Evolutionary conservation across 2,888 invertebrate genomes (phyloP), one percentile per base, ranked within the genome.

Genomic region (Fragum whitleyi): DNA sequence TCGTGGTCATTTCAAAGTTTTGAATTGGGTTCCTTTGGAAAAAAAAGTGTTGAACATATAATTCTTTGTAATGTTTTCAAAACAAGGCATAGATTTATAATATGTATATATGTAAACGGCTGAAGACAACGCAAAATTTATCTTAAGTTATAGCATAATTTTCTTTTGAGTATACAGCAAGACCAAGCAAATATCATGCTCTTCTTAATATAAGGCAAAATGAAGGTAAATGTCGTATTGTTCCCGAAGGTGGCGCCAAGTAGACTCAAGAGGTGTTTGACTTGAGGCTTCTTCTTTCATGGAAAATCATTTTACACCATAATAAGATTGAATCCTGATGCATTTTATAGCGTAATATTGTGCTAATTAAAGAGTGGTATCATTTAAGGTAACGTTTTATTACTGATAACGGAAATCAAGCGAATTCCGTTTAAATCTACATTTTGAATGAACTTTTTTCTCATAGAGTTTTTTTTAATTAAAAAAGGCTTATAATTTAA

Each of bases 401-500:
- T 36, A 65, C 65, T 21, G 36, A 23, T 32, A 19, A 23, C 19
- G 11, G 65, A 21, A 65, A 42, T 65, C 42, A 9, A n/a, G n/a
- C 65, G 42, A 36, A 39, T 36, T 65, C 42, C 26, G 21, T 39
- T 42, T 39, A 42, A 65, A 23, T 65, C 65, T 65, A 65, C 42
- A 42, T 42, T 36, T 42, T 26, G 26, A 65, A 42, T 65, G 42
- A 42, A 42, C 39, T n/a, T 21, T 19, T 21, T 61, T 62, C 42
- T 65, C 29, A 39, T 36, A 42, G 42, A 9, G 42, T 19, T 16
- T 11, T n/a, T 65, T 65, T 65, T 65, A 65, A 65, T 65, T 65
- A 65, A 65, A 65, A 65, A 26, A 11, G 26, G 65, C 65, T 65
- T 65, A 65, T 19, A 70, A 55, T 70, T 55, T 32, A 70, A 70